phyloP scores from a whole-genome alignment of 2,888 invertebrate species.

The Spodoptera picta region DNA sequence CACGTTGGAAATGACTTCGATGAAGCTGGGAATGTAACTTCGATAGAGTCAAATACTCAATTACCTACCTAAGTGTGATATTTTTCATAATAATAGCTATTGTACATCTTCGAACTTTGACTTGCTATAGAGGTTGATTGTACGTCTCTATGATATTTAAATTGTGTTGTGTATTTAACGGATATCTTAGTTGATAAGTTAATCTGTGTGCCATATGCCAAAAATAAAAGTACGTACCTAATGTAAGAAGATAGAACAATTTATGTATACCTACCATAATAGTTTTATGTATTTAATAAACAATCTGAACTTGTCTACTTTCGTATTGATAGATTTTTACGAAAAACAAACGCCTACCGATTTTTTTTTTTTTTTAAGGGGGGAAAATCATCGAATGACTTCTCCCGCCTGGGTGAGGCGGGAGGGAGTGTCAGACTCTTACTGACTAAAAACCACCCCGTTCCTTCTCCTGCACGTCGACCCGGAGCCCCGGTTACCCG shows the following conservation, averaged over 20 bases:
- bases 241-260: conserved; percentile 50
- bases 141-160: conserved; percentile 53
- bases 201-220: conserved; percentile 69
- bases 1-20: conserved; percentile 26
- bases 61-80: conserved; percentile 70
- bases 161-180: conserved; percentile 55
- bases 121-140: conserved; percentile 38
- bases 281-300: conserved; percentile 12
- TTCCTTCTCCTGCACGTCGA: too few relatives aligned
- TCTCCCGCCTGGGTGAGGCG: too few relatives aligned
- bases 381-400: too few relatives aligned
- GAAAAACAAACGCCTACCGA: neutral
- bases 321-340: too few relatives aligned
- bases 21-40: conserved; percentile 40
- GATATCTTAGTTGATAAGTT: conserved; percentile 42
- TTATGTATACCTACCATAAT: conserved; percentile 24
- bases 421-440: too few relatives aligned
- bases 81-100: conserved; percentile 55
- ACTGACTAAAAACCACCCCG: too few relatives aligned
- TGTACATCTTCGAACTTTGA: conserved; percentile 5
- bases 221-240: conserved; percentile 60
- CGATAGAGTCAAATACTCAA: conserved; percentile 63
- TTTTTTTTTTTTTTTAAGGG: too few relatives aligned
- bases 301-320: conserved; percentile 3
- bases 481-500: too few relatives aligned